These are phyloP conservation scores for Peromyscus polionotus DNA, from an alignment of 2,113 vertebrate genomes.

Conservation along the genomic window DNA sequence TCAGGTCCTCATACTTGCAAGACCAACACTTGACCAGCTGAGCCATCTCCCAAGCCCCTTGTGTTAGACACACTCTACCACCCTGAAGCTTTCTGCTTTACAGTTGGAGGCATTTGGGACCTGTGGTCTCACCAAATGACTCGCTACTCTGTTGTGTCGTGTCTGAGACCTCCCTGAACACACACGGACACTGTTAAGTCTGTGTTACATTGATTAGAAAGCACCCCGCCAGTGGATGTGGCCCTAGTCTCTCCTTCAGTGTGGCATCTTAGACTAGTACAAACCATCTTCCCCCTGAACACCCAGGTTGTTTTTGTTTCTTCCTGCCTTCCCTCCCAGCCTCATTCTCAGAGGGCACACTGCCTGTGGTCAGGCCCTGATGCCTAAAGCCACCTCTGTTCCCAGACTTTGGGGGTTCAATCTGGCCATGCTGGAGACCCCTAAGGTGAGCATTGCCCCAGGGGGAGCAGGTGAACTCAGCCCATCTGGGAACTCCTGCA, in stretches of 20 bases:
- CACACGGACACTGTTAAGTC: rapidly evolving
- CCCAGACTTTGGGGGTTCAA: neutral
- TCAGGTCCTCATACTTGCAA: neutral
- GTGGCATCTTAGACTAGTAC: neutral
- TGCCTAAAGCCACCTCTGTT: neutral
- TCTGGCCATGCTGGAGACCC: neutral
- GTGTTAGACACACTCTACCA: neutral
- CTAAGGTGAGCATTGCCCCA: neutral
- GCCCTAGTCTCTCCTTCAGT: neutral
- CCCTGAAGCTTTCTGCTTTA: neutral
- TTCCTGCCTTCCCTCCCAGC: neutral
- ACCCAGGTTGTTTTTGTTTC: neutral
- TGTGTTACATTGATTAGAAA: neutral
- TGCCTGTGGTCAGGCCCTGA: neutral
- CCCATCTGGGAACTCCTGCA: neutral
- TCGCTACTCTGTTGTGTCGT: neutral
- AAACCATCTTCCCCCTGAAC: neutral
- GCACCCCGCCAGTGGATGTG: neutral
- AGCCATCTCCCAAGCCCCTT: too few relatives aligned
- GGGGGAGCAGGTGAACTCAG: neutral
- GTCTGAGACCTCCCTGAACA: neutral
- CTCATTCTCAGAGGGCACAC: neutral
- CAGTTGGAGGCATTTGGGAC: neutral
- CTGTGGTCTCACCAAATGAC: neutral
- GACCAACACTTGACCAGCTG: neutral